Percentiles rank a stretch among this genome's conserved stretches.
Evolutionary conservation across 2,888 invertebrate genomes (phyloP).

Genomic region (Athrips mouffetella): DNA sequence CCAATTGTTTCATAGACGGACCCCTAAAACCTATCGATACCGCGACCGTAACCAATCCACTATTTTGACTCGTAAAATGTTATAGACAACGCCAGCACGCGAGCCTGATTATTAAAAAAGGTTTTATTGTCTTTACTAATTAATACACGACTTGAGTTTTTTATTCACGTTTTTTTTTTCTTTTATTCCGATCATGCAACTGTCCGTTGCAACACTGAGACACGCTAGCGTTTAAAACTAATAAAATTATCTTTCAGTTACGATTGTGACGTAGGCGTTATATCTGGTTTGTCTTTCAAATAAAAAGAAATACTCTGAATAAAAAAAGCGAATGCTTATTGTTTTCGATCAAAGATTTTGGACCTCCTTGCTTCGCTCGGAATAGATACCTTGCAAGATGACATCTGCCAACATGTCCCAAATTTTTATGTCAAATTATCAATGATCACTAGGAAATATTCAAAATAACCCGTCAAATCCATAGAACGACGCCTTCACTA

Average conservation of each 20-base stretch:
- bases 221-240: conserved; percentile 2
- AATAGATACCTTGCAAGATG: no score
- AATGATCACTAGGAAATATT: no score
- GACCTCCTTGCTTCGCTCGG: no score
- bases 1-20: no score
- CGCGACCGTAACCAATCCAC: conserved; percentile 38
- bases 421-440: no score
- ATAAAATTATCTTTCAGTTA: no score
- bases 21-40: conserved; percentile 14
- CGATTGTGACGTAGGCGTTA: not conserved
- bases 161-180: conserved; percentile 13
- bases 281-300: not conserved
- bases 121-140: conserved; percentile 42
- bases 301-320: no score
- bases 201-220: conserved; percentile 10
- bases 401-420: no score
- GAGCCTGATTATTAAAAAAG: conserved; percentile 28
- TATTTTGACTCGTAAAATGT: conserved; percentile 41
- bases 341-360: no score
- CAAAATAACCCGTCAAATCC: no score
- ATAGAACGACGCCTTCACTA: no score
- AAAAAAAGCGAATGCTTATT: no score
- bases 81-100: conserved; percentile 31
- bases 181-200: conserved; percentile 16
- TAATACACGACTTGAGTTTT: conserved; percentile 27